These are phyloP conservation scores for Aurelia aurita DNA, from an alignment of 30 jellyfish, hydroid and myxozoan genomes.

Conservation along the genomic window DNA sequence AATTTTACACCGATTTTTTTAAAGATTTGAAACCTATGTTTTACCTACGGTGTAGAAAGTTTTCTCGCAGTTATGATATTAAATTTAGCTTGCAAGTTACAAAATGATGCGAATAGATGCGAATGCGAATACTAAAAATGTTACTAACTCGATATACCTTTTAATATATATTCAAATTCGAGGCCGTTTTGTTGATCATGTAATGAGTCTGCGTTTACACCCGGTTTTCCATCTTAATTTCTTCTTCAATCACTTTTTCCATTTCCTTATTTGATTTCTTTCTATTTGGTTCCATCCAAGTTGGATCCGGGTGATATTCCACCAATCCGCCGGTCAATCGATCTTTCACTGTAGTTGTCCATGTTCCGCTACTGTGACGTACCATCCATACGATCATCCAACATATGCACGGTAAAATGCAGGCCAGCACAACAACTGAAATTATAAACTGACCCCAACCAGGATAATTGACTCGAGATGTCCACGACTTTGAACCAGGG, in stretches of 20 bases:
- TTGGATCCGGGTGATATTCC: conserved; percentile 93
- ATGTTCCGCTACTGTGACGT: conserved; percentile 50
- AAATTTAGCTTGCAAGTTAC: no score
- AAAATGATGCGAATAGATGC: no score
- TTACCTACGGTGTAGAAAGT: no score
- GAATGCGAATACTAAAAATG: no score
- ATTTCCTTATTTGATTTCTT: conserved; percentile 69
- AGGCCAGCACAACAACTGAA: conserved; percentile 58
- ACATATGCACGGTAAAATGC: conserved; percentile 71
- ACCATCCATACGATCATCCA: conserved; percentile 62
- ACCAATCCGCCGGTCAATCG: conserved; percentile 45
- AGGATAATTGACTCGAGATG: conserved; percentile 68
- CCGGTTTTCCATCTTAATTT: conserved; percentile 4
- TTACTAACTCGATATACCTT: no score
- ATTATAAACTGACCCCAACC: conserved; percentile 94
- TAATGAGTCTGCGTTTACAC: neutral
- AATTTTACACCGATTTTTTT: no score
- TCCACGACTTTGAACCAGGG: conserved; percentile 74
- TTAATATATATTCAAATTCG: no score
- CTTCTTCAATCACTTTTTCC: conserved; percentile 67
- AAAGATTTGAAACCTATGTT: no score
- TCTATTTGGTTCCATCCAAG: conserved; percentile 74
- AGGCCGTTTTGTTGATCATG: no score
- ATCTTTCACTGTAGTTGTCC: conserved; percentile 53
- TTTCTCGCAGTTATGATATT: no score